Conservation (phyloP, 2,797 vertebrate species). For the Parauchenoglanis punctatus region DNA sequence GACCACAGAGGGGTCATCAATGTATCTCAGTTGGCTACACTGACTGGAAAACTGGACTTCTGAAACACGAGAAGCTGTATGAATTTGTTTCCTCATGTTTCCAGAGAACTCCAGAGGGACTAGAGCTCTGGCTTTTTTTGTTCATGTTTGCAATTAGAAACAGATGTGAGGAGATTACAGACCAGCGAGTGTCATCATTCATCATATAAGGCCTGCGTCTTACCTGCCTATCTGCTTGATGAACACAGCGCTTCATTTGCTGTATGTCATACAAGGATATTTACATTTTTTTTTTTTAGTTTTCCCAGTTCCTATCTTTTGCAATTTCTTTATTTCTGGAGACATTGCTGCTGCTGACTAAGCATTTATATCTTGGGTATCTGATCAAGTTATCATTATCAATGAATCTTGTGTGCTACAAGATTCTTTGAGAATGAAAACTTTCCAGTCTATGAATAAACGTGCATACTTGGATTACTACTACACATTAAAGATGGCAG, state of each 20-base stretch:
- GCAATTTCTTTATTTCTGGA: not conserved
- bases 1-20: constrained; percentile 5
- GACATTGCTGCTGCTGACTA: not conserved
- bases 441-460: not conserved
- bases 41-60: constrained; percentile 66
- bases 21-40: constrained; percentile 47
- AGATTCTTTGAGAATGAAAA: not conserved
- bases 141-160: constrained; percentile 77
- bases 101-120: constrained; percentile 60
- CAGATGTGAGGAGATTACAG: constrained; percentile 78
- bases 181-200: constrained; percentile 73
- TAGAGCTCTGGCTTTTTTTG: constrained; percentile 72
- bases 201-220: constrained; percentile 46
- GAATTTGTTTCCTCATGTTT: constrained; percentile 67
- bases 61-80: constrained; percentile 69
- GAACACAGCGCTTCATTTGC: constrained; percentile 51
- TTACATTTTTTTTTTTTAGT: not conserved
- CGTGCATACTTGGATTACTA: too few species aligned
- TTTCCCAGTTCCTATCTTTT: not conserved
- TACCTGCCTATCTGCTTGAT: constrained; percentile 36
- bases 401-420: not conserved
- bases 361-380: not conserved
- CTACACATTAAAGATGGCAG: not conserved
- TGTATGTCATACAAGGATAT: not conserved
- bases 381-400: too few species aligned